Conservation (phyloP, 2,797 vertebrate genomes). For the Buceros bicornis region DNA sequence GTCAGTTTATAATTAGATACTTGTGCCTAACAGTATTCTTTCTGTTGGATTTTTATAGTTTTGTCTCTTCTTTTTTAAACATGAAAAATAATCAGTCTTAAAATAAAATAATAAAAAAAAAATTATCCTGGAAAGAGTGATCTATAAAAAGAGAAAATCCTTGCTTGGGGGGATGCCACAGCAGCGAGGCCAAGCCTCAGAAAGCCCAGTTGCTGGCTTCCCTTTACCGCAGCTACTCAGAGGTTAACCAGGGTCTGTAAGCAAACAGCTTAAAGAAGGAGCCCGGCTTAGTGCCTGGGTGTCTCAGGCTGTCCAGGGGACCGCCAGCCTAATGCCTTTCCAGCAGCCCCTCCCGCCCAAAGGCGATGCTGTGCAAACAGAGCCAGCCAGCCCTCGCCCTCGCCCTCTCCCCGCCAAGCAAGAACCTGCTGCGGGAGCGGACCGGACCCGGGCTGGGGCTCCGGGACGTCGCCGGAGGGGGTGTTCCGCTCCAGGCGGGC, state of each 20-base stretch:
- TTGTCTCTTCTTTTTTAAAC: slow-evolving; percentile 15
- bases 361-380: slow-evolving; percentile 27
- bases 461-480: background rate
- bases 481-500: background rate
- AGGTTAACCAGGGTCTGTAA: slow-evolving; percentile 67
- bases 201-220: background rate
- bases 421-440: background rate
- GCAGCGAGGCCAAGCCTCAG: background rate
- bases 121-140: background rate
- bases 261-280: slow-evolving; percentile 71
- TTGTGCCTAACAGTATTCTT: slow-evolving; percentile 27
- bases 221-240: slow-evolving; percentile 27
- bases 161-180: background rate
- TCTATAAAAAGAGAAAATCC: slow-evolving; percentile 56
- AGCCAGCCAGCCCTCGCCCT: background rate
- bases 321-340: slow-evolving; percentile 34
- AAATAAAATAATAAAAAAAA: slow-evolving; percentile 15
- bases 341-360: slow-evolving; percentile 42
- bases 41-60: slow-evolving; percentile 57
- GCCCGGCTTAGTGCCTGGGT: slow-evolving; percentile 46
- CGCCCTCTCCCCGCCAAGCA: background rate
- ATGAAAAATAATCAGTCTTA: slow-evolving; percentile 45
- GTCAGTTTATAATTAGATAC: slow-evolving; percentile 24
- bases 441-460: background rate
- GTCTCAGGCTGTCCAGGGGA: slow-evolving; percentile 14